Conservation (phyloP, 1,140 invertebrate genomes). For the Aphelinus certus region DNA sequence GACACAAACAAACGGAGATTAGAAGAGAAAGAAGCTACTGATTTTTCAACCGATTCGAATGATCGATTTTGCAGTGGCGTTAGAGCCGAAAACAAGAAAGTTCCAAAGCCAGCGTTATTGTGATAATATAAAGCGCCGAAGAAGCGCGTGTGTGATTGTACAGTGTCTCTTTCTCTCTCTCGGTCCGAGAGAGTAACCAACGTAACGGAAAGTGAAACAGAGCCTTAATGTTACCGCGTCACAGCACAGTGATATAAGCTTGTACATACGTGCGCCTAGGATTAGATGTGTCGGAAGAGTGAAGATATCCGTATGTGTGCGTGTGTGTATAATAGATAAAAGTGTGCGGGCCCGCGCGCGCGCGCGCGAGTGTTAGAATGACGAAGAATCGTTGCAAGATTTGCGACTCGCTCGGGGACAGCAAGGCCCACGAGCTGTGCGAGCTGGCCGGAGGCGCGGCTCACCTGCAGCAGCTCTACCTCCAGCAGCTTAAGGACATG, state of each 20-base stretch:
- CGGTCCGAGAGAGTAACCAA: background rate
- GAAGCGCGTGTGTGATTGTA: background rate
- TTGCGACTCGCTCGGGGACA: conserved; percentile 64
- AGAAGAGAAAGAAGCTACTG: too few species aligned
- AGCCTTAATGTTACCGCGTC: too few species aligned
- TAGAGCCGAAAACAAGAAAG: background rate
- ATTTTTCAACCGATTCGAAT: too few species aligned
- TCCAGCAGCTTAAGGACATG: conserved; percentile 68
- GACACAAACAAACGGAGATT: too few species aligned
- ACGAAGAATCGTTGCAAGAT: conserved; percentile 66
- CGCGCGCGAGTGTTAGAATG: conserved; percentile 43
- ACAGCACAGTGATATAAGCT: too few species aligned
- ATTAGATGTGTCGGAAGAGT: too few species aligned
- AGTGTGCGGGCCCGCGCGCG: background rate
- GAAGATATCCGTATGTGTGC: too few species aligned
- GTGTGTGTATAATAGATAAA: too few species aligned
- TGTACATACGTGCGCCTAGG: too few species aligned
- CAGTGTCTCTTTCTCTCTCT: background rate
- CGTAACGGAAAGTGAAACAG: background rate
- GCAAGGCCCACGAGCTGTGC: conserved; percentile 59
- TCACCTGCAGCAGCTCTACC: conserved; percentile 47
- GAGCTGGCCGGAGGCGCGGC: conserved; percentile 39
- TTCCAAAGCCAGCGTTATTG: conserved; percentile 21
- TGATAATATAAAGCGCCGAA: conserved; percentile 4
- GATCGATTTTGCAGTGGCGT: too few species aligned